Percentiles rank a stretch among this genome's conserved stretches.
phyloP scores from a whole-genome alignment of 2,888 invertebrate species.

The Tineola bisselliella region DNA sequence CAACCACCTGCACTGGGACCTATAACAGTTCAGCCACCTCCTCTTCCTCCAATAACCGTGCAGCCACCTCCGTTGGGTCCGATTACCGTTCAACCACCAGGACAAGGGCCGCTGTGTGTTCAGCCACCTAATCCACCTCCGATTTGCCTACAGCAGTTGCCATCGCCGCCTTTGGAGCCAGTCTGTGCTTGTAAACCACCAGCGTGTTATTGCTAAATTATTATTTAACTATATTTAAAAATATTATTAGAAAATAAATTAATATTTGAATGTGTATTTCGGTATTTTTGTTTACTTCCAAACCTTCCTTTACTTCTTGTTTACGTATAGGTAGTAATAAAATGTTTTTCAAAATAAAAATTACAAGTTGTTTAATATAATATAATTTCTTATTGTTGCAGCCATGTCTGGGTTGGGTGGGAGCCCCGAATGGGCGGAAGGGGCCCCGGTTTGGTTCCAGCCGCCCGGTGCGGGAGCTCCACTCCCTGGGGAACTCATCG shows the following conservation, averaged over 20 bases:
- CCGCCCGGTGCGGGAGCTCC: slow-evolving; percentile 86
- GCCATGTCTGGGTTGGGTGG: slow-evolving; percentile 56
- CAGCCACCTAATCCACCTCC: slow-evolving; percentile 36
- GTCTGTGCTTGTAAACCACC: background rate
- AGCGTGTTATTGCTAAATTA: background rate
- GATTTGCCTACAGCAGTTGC: slow-evolving; percentile 42
- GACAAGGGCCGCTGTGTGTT: slow-evolving; percentile 40
- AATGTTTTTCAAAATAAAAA: slow-evolving; percentile 17
- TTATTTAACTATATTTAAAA: background rate
- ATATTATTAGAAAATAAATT: background rate
- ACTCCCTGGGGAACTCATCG: slow-evolving; percentile 89
- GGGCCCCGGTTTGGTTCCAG: slow-evolving; percentile 95
- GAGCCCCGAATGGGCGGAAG: slow-evolving; percentile 74
- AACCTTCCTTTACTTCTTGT: too few relatives aligned
- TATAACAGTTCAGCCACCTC: slow-evolving; percentile 43
- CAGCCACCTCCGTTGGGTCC: slow-evolving; percentile 46
- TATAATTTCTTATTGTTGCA: too few relatives aligned
- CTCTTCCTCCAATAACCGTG: slow-evolving; percentile 40
- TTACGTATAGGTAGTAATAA: background rate
- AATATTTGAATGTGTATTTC: background rate
- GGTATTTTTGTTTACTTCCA: too few relatives aligned
- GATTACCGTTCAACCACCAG: slow-evolving; percentile 44
- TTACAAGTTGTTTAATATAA: background rate
- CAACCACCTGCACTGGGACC: slow-evolving; percentile 14
- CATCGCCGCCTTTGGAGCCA: slow-evolving; percentile 22